Base-by-base conservation (phyloP, 2,113 vertebrate species). In the Heterotis niloticus region DNA sequence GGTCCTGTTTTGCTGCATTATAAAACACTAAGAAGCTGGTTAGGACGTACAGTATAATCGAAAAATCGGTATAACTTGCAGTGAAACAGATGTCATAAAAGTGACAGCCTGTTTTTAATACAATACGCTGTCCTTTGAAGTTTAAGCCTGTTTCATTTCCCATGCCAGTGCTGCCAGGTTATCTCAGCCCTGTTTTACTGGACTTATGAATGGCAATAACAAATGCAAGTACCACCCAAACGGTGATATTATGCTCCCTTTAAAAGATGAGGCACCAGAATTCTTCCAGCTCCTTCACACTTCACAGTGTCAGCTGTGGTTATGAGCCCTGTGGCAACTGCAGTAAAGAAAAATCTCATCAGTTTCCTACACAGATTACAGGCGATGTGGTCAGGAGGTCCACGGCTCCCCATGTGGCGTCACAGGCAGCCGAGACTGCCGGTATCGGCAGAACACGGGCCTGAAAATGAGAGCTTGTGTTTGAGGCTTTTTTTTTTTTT, bases 111-210 rank as follows among this genome's bases (percentile, higher is more conserved):
- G 0, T 72, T 51, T 44, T 44, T 44, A 44, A 44, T 44, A 44
- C 34, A 44, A 7, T 44, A 7, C 7, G 51, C 54, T 24, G 44
- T 23, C 24, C 34, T 54, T 72, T 72, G 29, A 51, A 54, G 54
- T 52, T 34, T 52, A 23, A 23, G 11, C n/a, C 69, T 54, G 23
- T 54, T 72, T 72, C 20, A 54, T 72, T 72, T 72, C 54, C 54
- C 51, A 0, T n/a, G 20, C 34, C 69, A 23, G 69, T 5, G 12
- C 10, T 34, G 54, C 51, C 69, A 24, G 34, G 51, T 51, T 44
- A 70, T 54, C 51, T n/a, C 69, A 51, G 69, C n/a, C 69, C 13
- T 72, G 51, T 62, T 62, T 54, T 72, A 72, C 52, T 52, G 51
- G n/a, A 51, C 69, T 34, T 72, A 51, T 72, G 54, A 72, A 72